These are phyloP conservation scores for Australoheros scitulus DNA, from an alignment of 2,113 vertebrate species.

Conservation along the genomic window DNA sequence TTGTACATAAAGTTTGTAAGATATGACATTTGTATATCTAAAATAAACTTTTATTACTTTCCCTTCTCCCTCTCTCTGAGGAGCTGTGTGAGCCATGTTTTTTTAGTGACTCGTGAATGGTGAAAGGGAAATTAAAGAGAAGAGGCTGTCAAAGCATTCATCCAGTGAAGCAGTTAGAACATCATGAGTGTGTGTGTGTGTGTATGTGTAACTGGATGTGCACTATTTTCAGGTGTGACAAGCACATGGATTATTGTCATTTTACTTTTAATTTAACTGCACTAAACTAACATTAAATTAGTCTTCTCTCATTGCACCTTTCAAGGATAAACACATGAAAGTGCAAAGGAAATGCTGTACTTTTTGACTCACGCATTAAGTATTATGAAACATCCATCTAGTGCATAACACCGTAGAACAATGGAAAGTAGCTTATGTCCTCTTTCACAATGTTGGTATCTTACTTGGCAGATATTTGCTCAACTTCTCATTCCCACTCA, in stretches of 20 bases:
- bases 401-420: background rate
- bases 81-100: conserved; percentile 18
- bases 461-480: background rate
- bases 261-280: background rate
- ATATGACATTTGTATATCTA: too few relatives aligned
- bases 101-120: background rate
- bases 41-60: too few relatives aligned
- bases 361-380: background rate
- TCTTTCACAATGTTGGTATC: background rate
- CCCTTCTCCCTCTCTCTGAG: background rate
- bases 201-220: background rate
- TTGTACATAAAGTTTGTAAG: background rate
- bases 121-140: background rate
- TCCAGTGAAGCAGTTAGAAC: conserved; percentile 4
- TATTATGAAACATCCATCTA: background rate
- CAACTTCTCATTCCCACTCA: background rate
- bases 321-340: background rate
- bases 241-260: background rate
- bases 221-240: background rate
- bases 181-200: conserved; percentile 15
- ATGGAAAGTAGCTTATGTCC: background rate
- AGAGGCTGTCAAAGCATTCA: conserved; percentile 12
- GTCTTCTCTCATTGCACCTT: background rate
- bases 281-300: background rate
- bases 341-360: background rate